Conservation (phyloP, 2,113 vertebrate species). For the Leucosticte australis region DNA sequence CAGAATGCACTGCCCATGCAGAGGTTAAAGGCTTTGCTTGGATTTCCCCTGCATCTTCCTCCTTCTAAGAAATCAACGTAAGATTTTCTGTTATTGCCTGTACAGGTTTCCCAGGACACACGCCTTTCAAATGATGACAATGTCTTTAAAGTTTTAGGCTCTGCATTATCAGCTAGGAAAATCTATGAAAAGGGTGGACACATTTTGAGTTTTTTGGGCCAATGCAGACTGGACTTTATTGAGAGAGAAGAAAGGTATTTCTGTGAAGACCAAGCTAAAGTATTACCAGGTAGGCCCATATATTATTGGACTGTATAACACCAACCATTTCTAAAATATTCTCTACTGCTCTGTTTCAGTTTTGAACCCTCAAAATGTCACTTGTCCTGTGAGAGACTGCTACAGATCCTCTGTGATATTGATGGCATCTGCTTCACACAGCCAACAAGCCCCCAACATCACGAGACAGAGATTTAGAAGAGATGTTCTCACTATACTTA, state of each 20-base stretch:
- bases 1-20: accelerated
- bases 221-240: background rate
- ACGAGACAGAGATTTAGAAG: background rate
- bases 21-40: background rate
- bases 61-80: background rate
- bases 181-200: background rate
- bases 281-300: background rate
- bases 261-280: background rate
- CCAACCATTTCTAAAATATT: background rate
- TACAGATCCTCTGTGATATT: background rate
- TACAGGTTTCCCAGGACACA: background rate
- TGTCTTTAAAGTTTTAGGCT: background rate
- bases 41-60: background rate
- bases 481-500: background rate
- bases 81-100: background rate
- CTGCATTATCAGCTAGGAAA: background rate
- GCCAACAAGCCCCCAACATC: background rate
- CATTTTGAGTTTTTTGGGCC: background rate
- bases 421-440: background rate
- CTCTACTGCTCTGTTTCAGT: background rate
- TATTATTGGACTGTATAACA: background rate
- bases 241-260: background rate
- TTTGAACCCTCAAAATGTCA: background rate
- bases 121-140: background rate
- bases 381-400: background rate